A percentile compares a stretch with the other conserved stretches of the same genome.
Evolutionary conservation across 2,888 invertebrate genomes (phyloP).

Genomic region (Xestia rhomboidea): DNA sequence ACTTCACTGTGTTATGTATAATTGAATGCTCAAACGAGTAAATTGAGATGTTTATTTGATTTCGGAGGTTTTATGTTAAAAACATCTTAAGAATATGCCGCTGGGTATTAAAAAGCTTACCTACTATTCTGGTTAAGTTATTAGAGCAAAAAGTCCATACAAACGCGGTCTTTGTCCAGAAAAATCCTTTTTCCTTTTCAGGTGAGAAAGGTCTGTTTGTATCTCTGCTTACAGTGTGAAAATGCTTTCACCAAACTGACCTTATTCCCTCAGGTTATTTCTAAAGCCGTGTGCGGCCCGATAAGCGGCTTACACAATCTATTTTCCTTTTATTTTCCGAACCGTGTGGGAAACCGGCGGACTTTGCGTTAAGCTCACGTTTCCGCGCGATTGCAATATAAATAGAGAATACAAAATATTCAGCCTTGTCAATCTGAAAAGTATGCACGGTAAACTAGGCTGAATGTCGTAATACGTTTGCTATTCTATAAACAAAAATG

Average conservation of each 20-base stretch:
- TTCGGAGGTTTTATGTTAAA: conserved; percentile 34
- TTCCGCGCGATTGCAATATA: conserved; percentile 45
- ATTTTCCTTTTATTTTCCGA: conserved; percentile 55
- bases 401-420: conserved; percentile 34
- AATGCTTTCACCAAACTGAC: conserved; percentile 47
- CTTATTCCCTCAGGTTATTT: conserved; percentile 52
- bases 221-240: conserved; percentile 49
- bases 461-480: conserved; percentile 49
- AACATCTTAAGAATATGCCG: conserved; percentile 42
- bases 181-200: conserved; percentile 35
- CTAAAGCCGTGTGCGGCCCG: conserved; percentile 33
- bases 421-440: conserved; percentile 45
- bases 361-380: conserved; percentile 28
- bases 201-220: conserved; percentile 36
- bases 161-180: conserved; percentile 5
- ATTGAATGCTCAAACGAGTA: conserved; percentile 56
- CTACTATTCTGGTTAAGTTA: conserved; percentile 30
- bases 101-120: conserved; percentile 9
- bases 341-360: conserved; percentile 33
- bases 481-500: conserved; percentile 48
- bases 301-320: conserved; percentile 57
- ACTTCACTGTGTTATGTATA: conserved; percentile 53
- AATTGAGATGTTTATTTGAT: conserved; percentile 60
- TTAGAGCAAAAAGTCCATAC: conserved; percentile 18
- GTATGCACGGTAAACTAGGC: conserved; percentile 46